These are phyloP conservation scores for Anarhynchus alexandrinus DNA, from an alignment of 2,113 vertebrate species.

Conservation along the genomic window DNA sequence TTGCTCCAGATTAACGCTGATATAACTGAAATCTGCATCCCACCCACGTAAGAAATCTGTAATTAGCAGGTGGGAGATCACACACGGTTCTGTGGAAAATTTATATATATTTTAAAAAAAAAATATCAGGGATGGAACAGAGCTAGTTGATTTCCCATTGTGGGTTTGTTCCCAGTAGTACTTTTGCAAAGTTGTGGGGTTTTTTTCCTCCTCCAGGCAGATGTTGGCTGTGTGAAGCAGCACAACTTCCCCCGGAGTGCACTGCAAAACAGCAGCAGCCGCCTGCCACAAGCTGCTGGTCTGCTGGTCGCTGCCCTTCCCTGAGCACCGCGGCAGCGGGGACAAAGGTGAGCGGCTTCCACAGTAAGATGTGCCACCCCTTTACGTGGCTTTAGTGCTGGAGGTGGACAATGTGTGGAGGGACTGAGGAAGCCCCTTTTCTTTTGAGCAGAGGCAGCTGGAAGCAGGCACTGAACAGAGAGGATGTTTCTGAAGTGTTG, in stretches of 20 bases:
- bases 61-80: constrained; percentile 48
- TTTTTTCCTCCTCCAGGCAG: background rate
- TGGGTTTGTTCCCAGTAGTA: background rate
- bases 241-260: background rate
- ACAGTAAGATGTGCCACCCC: background rate
- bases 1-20: constrained; percentile 22
- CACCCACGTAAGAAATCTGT: constrained; percentile 19
- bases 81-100: background rate
- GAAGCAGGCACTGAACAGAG: background rate
- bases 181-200: background rate
- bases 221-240: background rate
- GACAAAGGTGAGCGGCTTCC: background rate
- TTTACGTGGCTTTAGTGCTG: background rate
- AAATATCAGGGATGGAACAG: background rate
- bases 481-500: background rate
- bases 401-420: background rate
- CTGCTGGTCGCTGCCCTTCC: background rate
- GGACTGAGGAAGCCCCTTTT: background rate
- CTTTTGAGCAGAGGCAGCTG: background rate
- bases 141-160: background rate
- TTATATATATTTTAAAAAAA: background rate
- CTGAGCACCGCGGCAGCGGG: rapidly evolving
- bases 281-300: background rate
- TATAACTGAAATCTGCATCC: constrained; percentile 27
- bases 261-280: rapidly evolving